A percentile compares a stretch with the other conserved stretches of the same genome.
phyloP scores from a whole-genome alignment of 2,797 vertebrate genomes.

The Sebastes kiyomatsui region DNA sequence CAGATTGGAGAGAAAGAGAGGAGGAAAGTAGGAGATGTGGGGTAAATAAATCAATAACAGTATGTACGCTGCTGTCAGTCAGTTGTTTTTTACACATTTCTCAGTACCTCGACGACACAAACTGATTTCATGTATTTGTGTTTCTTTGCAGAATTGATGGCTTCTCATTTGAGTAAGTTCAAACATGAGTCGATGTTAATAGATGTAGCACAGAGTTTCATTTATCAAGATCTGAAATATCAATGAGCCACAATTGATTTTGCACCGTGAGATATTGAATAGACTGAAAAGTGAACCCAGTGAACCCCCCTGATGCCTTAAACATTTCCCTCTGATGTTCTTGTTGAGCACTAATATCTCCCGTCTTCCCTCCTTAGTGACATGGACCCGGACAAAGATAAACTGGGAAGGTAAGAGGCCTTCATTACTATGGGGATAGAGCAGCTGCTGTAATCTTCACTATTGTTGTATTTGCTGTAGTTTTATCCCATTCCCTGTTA shows the following conservation, averaged over 20 bases:
- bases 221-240: constrained; percentile 8
- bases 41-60: too few species aligned
- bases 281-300: background rate
- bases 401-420: constrained; percentile 90
- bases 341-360: background rate
- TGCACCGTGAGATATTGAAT: constrained; percentile 11
- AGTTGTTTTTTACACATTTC: background rate
- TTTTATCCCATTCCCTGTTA: background rate
- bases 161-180: constrained; percentile 97
- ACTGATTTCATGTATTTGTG: constrained; percentile 59
- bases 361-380: constrained; percentile 82
- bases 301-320: background rate
- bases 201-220: background rate
- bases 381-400: constrained; percentile 98
- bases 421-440: background rate
- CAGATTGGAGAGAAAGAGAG: background rate
- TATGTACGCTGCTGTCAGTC: background rate
- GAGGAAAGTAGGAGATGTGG: background rate
- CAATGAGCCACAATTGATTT: constrained; percentile 1
- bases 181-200: constrained; percentile 28
- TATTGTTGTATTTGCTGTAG: background rate
- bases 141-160: constrained; percentile 91
- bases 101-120: background rate
- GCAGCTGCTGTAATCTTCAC: background rate
- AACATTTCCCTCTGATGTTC: background rate